Conservation (phyloP, 2,888 invertebrate species). For the Meliscaeva auricollis region DNA sequence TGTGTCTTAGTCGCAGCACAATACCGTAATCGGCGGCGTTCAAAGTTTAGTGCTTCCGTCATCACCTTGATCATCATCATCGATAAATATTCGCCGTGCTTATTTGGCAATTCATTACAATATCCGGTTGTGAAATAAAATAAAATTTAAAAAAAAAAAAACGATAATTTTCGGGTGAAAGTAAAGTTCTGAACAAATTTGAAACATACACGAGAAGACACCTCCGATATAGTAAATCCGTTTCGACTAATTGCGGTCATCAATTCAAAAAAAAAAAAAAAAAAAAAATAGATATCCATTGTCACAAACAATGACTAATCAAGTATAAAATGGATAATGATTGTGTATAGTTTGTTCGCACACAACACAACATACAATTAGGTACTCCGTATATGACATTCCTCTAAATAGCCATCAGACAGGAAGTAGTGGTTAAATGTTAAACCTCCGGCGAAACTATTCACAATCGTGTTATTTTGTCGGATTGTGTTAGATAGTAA, state of each 20-base stretch:
- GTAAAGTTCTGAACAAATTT: slow-evolving; percentile 38
- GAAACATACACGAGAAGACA: not conserved
- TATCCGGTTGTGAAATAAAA: slow-evolving; percentile 58
- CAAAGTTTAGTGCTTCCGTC: not conserved
- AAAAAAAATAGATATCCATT: not conserved
- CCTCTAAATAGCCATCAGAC: slow-evolving; percentile 16
- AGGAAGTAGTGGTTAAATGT: slow-evolving; percentile 25
- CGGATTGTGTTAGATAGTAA: slow-evolving; percentile 13
- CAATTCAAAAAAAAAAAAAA: slow-evolving; percentile 14
- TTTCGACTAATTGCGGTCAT: slow-evolving; percentile 13
- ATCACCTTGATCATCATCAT: not conserved
- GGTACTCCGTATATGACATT: slow-evolving; percentile 16
- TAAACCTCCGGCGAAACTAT: slow-evolving; percentile 24
- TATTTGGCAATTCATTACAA: slow-evolving; percentile 66
- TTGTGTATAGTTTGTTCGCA: not conserved
- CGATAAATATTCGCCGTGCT: slow-evolving; percentile 44
- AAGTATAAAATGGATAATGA: slow-evolving; percentile 10
- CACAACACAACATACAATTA: not conserved
- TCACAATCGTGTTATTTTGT: slow-evolving; percentile 21
- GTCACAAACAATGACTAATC: slow-evolving; percentile 21
- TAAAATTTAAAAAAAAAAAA: no score
- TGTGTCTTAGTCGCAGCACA: slow-evolving; percentile 36
- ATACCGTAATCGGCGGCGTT: slow-evolving; percentile 34
- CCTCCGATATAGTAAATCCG: not conserved
- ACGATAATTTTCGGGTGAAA: slow-evolving; percentile 53